Conservation (phyloP, 2,797 vertebrate genomes). For the Eulemur rubriventer region DNA sequence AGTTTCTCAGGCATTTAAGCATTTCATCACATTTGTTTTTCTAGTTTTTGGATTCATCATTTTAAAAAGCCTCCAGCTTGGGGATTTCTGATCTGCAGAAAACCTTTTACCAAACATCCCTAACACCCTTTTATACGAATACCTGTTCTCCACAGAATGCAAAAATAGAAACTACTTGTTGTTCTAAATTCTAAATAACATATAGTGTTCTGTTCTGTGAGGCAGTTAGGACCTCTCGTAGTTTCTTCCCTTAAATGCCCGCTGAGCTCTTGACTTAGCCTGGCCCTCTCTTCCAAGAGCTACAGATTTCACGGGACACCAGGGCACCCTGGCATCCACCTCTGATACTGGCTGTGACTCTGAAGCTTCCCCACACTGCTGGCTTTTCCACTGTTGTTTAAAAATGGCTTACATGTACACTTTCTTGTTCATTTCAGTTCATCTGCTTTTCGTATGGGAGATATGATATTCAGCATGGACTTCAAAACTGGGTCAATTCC, state of each 20-base stretch:
- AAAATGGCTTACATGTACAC: neutral
- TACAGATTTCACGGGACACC: accelerated
- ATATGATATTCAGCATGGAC: neutral
- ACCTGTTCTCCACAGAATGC: neutral
- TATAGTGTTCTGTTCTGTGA: neutral
- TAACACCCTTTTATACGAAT: neutral
- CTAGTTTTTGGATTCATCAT: conserved; percentile 37
- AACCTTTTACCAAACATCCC: conserved; percentile 40
- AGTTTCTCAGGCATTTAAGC: conserved; percentile 34
- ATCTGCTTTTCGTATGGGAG: neutral
- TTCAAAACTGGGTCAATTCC: neutral
- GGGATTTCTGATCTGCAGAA: conserved; percentile 57
- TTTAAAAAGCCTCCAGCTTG: neutral
- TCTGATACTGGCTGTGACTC: neutral
- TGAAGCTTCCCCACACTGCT: neutral
- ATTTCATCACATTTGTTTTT: conserved; percentile 42
- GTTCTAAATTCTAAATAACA: conserved; percentile 61
- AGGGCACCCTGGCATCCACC: neutral
- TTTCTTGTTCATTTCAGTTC: neutral
- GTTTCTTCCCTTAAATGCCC: accelerated
- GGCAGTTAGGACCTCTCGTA: neutral
- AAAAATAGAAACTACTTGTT: conserved; percentile 54
- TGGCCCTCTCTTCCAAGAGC: neutral
- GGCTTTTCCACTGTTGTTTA: neutral
- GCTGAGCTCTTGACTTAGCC: neutral